Evolutionary conservation across 1,140 invertebrate genomes (phyloP).

Genomic region (Apocrypta bakeri): DNA sequence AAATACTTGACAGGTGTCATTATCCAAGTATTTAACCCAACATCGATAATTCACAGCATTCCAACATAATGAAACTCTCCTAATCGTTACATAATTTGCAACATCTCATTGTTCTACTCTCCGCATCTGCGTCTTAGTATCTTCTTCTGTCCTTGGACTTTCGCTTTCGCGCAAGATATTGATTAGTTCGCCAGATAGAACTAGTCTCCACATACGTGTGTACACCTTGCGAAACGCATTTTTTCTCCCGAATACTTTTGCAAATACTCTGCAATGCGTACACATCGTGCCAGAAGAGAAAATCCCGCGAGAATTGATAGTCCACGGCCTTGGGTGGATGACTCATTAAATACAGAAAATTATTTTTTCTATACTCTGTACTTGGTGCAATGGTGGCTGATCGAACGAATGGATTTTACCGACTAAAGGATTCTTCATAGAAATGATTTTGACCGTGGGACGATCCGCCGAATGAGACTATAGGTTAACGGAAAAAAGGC

Average conservation of each 20-base stretch:
- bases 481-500: not conserved
- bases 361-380: not conserved
- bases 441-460: not conserved
- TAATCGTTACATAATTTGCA: not conserved
- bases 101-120: no score
- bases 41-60: no score
- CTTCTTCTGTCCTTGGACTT: not conserved
- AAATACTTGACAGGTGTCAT: no score
- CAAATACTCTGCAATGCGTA: not conserved
- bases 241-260: constrained; percentile 20
- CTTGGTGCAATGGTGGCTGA: not conserved
- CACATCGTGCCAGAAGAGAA: not conserved
- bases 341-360: not conserved
- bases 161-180: not conserved
- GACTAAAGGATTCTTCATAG: not conserved
- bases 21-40: no score
- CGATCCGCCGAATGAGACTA: not conserved
- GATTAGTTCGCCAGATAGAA: no score
- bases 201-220: not conserved
- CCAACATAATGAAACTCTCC: no score
- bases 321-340: constrained; percentile 10
- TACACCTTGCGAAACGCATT: constrained; percentile 5
- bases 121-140: not conserved
- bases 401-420: not conserved
- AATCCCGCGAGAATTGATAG: not conserved